Percentiles rank a stretch among this genome's conserved stretches.
Conservation (phyloP, 2,888 invertebrate species). For the Acronicta aceris region DNA sequence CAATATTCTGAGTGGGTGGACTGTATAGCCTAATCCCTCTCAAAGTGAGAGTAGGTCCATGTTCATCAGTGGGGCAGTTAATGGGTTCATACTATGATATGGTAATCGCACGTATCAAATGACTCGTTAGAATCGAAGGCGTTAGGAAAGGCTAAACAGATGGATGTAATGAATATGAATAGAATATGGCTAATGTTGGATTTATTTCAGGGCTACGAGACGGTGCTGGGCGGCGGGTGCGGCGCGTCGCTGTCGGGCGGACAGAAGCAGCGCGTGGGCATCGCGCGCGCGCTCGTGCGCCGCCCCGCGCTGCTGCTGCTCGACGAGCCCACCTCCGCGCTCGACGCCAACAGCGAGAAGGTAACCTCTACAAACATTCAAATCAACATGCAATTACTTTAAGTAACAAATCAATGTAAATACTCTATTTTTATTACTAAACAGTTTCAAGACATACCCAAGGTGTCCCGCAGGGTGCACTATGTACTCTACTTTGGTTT, state of each 20-base stretch:
- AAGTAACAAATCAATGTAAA: no score
- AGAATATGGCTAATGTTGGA: not conserved
- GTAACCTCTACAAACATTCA: conserved; percentile 61
- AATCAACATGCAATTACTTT: no score
- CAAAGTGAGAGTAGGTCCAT: no score
- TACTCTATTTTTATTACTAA: not conserved
- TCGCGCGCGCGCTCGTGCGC: conserved; percentile 91
- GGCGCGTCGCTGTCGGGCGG: conserved; percentile 93
- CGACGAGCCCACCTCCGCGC: conserved; percentile 93
- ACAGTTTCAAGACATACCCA: not conserved
- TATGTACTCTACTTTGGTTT: not conserved
- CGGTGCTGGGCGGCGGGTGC: conserved; percentile 90
- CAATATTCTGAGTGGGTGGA: no score
- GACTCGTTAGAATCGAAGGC: no score
- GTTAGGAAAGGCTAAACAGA: no score
- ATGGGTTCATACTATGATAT: no score
- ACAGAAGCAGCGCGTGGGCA: conserved; percentile 93
- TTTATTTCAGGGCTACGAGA: conserved; percentile 90
- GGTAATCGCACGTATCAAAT: no score
- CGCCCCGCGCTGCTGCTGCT: conserved; percentile 81
- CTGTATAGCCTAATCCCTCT: no score
- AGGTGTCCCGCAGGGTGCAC: conserved; percentile 1
- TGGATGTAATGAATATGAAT: no score
- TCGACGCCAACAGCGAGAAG: conserved; percentile 92
- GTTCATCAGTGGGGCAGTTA: no score